These are phyloP conservation scores for Heliconius eleuchia DNA, from an alignment of 1,140 invertebrate genomes.

Conservation along the genomic window DNA sequence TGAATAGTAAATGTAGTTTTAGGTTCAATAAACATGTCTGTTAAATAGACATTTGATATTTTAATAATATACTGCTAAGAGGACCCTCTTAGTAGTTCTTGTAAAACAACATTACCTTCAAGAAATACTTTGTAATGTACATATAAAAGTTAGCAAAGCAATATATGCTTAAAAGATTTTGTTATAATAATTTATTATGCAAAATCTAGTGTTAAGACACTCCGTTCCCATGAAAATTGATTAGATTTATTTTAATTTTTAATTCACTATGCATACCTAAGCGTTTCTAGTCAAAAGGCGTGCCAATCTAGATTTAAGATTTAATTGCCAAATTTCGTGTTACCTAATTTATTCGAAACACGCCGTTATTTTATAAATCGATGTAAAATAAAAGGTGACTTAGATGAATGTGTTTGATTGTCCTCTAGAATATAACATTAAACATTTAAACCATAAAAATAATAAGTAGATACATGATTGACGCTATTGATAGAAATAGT, in stretches of 20 bases:
- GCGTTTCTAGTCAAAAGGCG: slow-evolving; percentile 53
- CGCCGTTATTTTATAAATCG: slow-evolving; percentile 56
- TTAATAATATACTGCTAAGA: neutral
- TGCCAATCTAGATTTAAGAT: slow-evolving; percentile 41
- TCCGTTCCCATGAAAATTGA: too few species aligned
- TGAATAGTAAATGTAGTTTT: neutral
- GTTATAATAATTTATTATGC: slow-evolving; percentile 1
- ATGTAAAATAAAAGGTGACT: slow-evolving; percentile 57
- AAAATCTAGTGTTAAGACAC: neutral
- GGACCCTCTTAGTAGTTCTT: neutral
- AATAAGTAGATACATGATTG: too few species aligned
- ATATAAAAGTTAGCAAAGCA: neutral
- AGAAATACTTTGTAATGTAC: neutral
- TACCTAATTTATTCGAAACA: slow-evolving; percentile 12
- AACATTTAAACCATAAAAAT: too few species aligned
- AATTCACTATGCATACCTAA: slow-evolving; percentile 5
- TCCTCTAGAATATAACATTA: neutral
- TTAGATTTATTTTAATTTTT: too few species aligned
- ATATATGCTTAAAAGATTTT: neutral
- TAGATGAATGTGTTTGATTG: slow-evolving; percentile 34
- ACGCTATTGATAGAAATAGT: too few species aligned
- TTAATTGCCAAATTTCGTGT: slow-evolving; percentile 39
- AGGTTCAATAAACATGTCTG: neutral
- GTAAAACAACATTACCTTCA: neutral
- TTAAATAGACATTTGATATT: slow-evolving; percentile 1